Conservation (phyloP, 2,113 vertebrate genomes). For the Calcarius ornatus region DNA sequence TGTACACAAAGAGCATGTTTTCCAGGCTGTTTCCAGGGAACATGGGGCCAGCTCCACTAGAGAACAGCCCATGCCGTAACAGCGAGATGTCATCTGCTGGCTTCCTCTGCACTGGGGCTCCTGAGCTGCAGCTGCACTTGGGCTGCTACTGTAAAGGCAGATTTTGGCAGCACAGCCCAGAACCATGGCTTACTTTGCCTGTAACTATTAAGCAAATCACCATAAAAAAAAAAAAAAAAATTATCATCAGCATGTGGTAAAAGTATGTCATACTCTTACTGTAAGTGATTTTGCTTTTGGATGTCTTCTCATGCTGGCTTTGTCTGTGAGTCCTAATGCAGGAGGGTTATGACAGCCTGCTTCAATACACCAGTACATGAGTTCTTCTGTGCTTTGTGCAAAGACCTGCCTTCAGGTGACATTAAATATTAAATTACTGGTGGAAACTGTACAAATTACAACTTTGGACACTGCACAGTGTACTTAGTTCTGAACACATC, state of each 20-base stretch:
- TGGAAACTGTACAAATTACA: neutral
- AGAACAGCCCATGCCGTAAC: neutral
- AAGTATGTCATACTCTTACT: neutral
- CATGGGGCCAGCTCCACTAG: conserved; percentile 12
- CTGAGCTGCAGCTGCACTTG: conserved; percentile 49
- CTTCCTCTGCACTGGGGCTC: conserved; percentile 25
- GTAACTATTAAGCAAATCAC: neutral
- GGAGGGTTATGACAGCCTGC: neutral
- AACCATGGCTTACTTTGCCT: neutral
- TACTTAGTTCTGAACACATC: neutral
- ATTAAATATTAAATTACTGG: conserved; percentile 1
- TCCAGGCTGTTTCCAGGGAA: conserved; percentile 62
- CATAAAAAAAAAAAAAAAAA: neutral
- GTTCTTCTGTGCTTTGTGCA: neutral
- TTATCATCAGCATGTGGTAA: neutral
- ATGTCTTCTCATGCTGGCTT: neutral
- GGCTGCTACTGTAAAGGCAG: conserved; percentile 40
- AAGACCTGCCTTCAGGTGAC: conserved; percentile 1
- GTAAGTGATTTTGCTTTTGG: neutral
- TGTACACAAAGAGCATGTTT: conserved; percentile 36
- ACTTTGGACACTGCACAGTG: neutral
- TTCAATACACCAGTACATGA: neutral
- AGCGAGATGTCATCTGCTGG: conserved; percentile 42
- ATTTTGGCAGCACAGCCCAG: neutral
- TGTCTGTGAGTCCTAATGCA: neutral